Base-by-base conservation (phyloP, 2,888 invertebrate genomes). In the Tortricodes alternella region DNA sequence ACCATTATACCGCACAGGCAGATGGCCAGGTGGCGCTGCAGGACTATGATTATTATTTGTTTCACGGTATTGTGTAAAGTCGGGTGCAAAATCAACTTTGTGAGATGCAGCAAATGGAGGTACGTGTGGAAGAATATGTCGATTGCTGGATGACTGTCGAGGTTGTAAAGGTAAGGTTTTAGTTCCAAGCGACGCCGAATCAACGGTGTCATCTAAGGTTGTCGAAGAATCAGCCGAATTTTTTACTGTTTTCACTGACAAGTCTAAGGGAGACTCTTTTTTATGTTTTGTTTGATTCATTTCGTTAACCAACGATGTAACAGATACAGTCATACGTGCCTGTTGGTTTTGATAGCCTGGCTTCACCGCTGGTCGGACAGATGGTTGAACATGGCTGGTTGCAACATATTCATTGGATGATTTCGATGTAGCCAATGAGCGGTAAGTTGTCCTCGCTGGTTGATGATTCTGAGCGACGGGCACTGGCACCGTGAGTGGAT, bases 181-280 rank as follows among this genome's bases (percentile, higher is more conserved):
- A 70, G 66, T 82, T 62, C 90, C 90, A 59, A 74, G 67, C 6
- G 80, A 73, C 16, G 73, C 79, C 11, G 89, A 89, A 70, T 93
- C 93, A 9, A 89, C 73, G 2, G 89, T 80, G 51, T 93, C 93
- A 69, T 95, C 94, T 70, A 93, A 93, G 9, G 95, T 94, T 0
- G 97, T 97, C 0, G 97, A 97, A 0, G 97, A 97, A 82, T 97
- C 97, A 0, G 97, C 96, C 2, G 96, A 95, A 46, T 96, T 96
- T 76, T 96, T 94, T 0, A 97, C 94, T 1, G 97, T 97, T 80
- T 97, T 97, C 39, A 97, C 96, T 0, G 97, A 97, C 49, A 97
- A 90, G 85, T 97, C 97, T 58, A 97, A 84, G 0, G 97, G 97
- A 7, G 96, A 96, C 79, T 95, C 95, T 29, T 94, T 91, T 74